These are phyloP conservation scores for Iguana delicatissima DNA, from an alignment of 2,797 vertebrate genomes.

Conservation along the genomic window DNA sequence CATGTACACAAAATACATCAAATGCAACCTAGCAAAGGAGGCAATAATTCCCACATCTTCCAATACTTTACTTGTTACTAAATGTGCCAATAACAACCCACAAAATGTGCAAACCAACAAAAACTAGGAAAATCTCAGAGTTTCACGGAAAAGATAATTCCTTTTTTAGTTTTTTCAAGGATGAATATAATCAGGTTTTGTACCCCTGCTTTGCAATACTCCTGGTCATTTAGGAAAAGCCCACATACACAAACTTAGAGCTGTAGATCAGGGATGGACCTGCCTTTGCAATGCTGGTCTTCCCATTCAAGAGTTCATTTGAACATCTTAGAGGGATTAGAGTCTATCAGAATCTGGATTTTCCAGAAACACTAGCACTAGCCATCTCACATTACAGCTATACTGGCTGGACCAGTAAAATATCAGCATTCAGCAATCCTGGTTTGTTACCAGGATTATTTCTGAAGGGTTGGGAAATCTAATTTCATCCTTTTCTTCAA, in stretches of 20 bases:
- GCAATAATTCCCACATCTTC: too few relatives aligned
- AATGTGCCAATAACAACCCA: too few relatives aligned
- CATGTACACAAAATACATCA: too few relatives aligned
- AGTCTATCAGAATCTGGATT: neutral
- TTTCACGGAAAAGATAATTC: too few relatives aligned
- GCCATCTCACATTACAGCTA: neutral
- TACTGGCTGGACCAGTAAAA: neutral
- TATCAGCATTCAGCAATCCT: neutral
- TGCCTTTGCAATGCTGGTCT: neutral
- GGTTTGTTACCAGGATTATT: neutral
- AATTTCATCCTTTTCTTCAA: conserved; percentile 30
- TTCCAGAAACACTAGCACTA: neutral
- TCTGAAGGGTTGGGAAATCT: neutral
- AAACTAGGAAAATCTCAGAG: too few relatives aligned
- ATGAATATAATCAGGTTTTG: too few relatives aligned
- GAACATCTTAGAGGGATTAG: neutral
- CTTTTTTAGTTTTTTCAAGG: too few relatives aligned
- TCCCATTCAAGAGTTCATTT: neutral
- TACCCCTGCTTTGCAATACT: too few relatives aligned
- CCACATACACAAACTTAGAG: neutral
- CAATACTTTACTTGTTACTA: too few relatives aligned
- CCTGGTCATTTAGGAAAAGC: too few relatives aligned
- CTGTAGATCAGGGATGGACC: neutral
- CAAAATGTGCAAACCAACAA: too few relatives aligned
- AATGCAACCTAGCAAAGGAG: too few relatives aligned